A percentile compares a stretch with the other conserved stretches of the same genome.
These are phyloP conservation scores for Aquatica leii DNA, from an alignment of 2,888 invertebrate genomes.

Conservation along the genomic window DNA sequence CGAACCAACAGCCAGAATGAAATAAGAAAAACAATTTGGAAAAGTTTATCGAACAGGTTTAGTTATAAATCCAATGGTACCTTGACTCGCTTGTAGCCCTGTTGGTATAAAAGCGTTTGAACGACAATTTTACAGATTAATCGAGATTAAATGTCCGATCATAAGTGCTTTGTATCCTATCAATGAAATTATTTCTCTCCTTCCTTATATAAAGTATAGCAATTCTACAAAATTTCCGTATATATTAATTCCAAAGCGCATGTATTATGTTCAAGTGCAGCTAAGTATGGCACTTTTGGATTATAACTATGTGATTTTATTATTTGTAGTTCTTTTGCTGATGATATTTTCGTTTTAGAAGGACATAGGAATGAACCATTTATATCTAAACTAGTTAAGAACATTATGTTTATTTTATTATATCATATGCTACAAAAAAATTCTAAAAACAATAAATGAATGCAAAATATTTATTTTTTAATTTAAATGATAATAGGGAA, in stretches of 20 bases:
- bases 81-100: background rate
- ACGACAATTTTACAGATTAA: background rate
- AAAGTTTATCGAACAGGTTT: slow-evolving; percentile 1
- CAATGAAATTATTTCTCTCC: slow-evolving; percentile 5
- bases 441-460: too few species aligned
- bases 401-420: slow-evolving; percentile 4
- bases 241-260: background rate
- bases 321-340: background rate
- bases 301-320: slow-evolving; percentile 5
- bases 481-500: too few species aligned
- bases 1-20: background rate
- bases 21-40: background rate
- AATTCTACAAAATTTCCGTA: slow-evolving; percentile 1
- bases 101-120: background rate
- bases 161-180: background rate
- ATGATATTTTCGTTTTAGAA: background rate
- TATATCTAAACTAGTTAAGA: background rate
- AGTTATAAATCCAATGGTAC: background rate
- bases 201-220: background rate
- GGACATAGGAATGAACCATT: background rate
- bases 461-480: too few species aligned
- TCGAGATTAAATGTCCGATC: slow-evolving; percentile 12
- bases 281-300: background rate
- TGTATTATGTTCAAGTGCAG: slow-evolving; percentile 4
- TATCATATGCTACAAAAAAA: too few species aligned